A percentile compares a stretch with the other conserved stretches of the same genome.
Evolutionary conservation across 2,113 vertebrate species (phyloP).

Genomic region (Arizona elegans): DNA sequence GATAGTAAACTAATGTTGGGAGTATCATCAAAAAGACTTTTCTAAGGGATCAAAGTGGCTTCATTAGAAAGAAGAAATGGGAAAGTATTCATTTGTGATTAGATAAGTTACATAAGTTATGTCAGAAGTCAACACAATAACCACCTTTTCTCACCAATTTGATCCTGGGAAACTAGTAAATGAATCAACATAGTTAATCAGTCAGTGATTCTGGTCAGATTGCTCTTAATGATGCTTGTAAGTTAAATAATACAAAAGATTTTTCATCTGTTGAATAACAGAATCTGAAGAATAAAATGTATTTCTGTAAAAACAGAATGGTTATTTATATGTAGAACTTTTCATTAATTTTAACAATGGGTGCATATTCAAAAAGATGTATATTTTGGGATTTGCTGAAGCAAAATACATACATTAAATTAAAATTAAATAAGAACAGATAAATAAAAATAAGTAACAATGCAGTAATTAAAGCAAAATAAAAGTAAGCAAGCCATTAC

Average conservation of each 20-base stretch:
- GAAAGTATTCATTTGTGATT: neutral
- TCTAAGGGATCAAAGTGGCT: neutral
- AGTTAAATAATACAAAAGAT: neutral
- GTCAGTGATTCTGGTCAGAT: neutral
- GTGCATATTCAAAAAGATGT: neutral
- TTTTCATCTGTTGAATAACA: neutral
- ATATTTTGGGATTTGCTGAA: neutral
- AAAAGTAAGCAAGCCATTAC: constrained; percentile 81
- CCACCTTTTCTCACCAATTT: neutral
- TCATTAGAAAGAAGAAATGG: neutral
- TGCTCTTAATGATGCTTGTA: neutral
- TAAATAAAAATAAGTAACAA: constrained; percentile 31
- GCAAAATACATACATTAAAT: constrained; percentile 3
- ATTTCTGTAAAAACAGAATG: neutral
- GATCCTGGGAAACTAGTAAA: neutral
- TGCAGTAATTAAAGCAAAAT: constrained; percentile 49
- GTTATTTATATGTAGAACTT: neutral
- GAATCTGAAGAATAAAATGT: neutral
- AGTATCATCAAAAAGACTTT: neutral
- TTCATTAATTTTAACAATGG: neutral
- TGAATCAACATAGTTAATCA: neutral
- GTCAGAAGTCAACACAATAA: neutral
- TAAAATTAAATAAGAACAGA: constrained; percentile 17
- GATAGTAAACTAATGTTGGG: neutral
- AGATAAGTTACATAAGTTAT: too few species aligned